phyloP scores from a whole-genome alignment of 2,888 invertebrate species.

The Andrena hattorfiana region DNA sequence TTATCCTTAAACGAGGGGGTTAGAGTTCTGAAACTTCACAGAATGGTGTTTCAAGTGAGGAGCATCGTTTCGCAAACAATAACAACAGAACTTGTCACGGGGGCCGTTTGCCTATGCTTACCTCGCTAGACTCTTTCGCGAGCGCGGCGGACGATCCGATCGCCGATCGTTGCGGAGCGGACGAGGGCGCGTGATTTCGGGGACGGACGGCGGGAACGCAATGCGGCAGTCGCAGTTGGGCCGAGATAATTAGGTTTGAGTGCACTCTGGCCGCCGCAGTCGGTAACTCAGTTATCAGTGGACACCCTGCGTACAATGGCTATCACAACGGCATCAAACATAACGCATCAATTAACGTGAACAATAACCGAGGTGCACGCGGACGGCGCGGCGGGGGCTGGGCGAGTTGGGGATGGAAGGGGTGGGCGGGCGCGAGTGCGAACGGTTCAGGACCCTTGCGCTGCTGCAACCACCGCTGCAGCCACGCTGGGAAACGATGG shows the following conservation, averaged over 20 bases:
- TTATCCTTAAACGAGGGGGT: no score
- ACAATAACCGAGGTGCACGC: constrained; percentile 83
- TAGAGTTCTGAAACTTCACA: no score
- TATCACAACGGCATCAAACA: constrained; percentile 85
- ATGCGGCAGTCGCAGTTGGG: constrained; percentile 83
- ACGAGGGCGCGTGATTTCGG: constrained; percentile 54
- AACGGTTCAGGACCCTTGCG: constrained; percentile 54
- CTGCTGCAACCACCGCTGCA: constrained; percentile 22
- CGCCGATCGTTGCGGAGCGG: constrained; percentile 7
- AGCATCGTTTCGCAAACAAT: no score
- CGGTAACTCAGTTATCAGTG: constrained; percentile 85
- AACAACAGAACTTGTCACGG: no score
- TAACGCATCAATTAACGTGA: constrained; percentile 86
- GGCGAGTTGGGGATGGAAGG: constrained; percentile 19
- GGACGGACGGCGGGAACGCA: constrained; percentile 74
- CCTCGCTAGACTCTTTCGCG: no score
- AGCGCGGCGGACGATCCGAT: not conserved
- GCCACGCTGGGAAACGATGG: constrained; percentile 34
- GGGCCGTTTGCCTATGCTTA: no score
- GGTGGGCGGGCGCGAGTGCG: constrained; percentile 46
- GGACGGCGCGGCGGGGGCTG: constrained; percentile 59
- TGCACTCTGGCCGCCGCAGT: constrained; percentile 85
- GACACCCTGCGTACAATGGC: constrained; percentile 85
- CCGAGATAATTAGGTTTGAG: constrained; percentile 85
- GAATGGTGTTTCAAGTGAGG: no score